Conservation (phyloP, 2,113 vertebrate genomes). For the Ranitomeya imitator region DNA sequence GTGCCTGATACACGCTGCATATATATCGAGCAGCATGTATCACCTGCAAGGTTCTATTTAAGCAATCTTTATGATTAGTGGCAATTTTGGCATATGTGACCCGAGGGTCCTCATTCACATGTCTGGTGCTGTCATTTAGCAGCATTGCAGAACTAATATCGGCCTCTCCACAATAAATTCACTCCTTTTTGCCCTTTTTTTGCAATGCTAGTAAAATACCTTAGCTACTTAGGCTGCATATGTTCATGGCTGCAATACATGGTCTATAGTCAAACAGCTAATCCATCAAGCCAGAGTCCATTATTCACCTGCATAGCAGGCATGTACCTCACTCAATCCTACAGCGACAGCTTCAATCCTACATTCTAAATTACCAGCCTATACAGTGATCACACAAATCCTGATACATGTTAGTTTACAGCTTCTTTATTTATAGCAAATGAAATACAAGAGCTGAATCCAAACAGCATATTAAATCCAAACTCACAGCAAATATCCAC, state of each 20-base stretch:
- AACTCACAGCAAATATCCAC: constrained; percentile 33
- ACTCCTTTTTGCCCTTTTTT: background rate
- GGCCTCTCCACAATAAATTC: background rate
- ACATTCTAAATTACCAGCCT: constrained; percentile 15
- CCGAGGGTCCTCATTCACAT: background rate
- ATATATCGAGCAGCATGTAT: no score
- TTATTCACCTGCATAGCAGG: constrained; percentile 43
- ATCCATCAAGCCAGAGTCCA: constrained; percentile 26
- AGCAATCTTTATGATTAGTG: background rate
- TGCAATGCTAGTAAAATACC: constrained; percentile 3
- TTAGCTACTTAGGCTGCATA: background rate
- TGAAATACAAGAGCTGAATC: constrained; percentile 42
- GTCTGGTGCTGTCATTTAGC: background rate
- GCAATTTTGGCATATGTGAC: background rate
- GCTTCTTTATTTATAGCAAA: constrained; percentile 55
- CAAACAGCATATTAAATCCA: constrained; percentile 24
- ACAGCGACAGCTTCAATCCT: background rate
- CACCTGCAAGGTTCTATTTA: background rate
- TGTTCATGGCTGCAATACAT: background rate
- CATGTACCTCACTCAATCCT: constrained; percentile 13
- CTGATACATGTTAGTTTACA: constrained; percentile 48
- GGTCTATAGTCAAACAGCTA: background rate
- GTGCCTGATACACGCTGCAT: no score
- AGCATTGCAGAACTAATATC: background rate
- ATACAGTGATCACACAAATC: constrained; percentile 50